Evolutionary conservation across 2,888 invertebrate genomes (phyloP).

Genomic region (Linyphia triangularis): DNA sequence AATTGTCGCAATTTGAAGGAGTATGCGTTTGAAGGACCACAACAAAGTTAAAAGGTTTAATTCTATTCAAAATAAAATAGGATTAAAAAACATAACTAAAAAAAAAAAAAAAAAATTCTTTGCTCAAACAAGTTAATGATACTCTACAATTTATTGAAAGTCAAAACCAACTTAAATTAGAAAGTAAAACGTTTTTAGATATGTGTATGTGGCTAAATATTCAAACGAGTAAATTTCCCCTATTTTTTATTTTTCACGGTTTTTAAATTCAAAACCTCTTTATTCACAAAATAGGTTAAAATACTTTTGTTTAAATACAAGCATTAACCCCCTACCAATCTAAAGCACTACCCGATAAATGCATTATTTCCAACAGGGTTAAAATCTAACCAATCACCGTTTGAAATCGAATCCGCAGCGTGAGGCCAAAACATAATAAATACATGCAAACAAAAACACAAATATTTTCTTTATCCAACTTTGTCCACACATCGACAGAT

Average conservation of each 20-base stretch:
- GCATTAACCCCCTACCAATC: neutral
- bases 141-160: too few species aligned
- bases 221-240: too few species aligned
- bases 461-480: constrained; percentile 8
- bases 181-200: too few species aligned
- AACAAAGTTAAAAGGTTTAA: too few species aligned
- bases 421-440: constrained; percentile 42
- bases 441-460: constrained; percentile 31
- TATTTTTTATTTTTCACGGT: neutral
- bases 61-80: too few species aligned
- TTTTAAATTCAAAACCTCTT: neutral
- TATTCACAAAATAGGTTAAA: neutral
- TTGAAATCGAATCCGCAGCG: constrained; percentile 49
- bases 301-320: neutral
- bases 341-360: constrained; percentile 35
- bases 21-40: too few species aligned
- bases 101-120: too few species aligned
- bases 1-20: too few species aligned
- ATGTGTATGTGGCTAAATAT: too few species aligned
- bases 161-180: too few species aligned
- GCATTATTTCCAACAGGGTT: constrained; percentile 59
- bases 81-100: too few species aligned
- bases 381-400: constrained; percentile 45
- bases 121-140: too few species aligned
- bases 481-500: neutral